Base-by-base conservation (phyloP, 1,140 invertebrate species). In the Cydia splendana region DNA sequence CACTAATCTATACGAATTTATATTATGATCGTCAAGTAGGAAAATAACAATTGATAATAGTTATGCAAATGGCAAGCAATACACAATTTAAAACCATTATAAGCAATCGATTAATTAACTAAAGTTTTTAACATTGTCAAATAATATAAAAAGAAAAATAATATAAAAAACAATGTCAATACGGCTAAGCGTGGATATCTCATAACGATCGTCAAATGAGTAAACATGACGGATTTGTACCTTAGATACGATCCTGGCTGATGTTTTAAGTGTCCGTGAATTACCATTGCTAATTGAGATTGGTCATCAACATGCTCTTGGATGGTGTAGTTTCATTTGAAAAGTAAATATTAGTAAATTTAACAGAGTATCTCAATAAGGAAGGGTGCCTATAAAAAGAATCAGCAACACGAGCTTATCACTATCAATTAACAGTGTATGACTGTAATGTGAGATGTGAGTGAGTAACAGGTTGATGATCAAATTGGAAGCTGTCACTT, bases 221-320 rank as follows among this genome's bases (percentile, higher is more conserved):
- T 18, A 48, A 48, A 48, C 45, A 45, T 45, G 51, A 62, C 7
- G 20, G 18, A 1, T 62, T 24, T 10, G n/a, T 53, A n/a, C n/a
- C 5, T 24, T 62, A 42, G 38, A 42, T 57, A 62, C 57, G 57
- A 62, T 20, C 2, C 57, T n/a, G 18, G 18, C 10, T 24, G n/a
- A 12, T 24, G 57, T 20, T 20, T 20, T 20, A 62, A 62, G 57
- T 24, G 20, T 7, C 57, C 57, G 20, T 62, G 18, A 24, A 62
- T 62, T 62, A 62, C 57, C 57, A 24, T 62, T 62, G 57, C 57
- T 62, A 62, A 62, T 62, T 20, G 20, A 62, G 57, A 62, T 62
- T 20, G 57, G 15, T 62, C 57, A 62, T 62, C 57, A 62, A n/a
- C 20, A 62, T 62, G 57, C 57, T 24, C 9, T 62, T 12, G 57